Percentiles rank a stretch among this genome's conserved stretches.
phyloP scores from a whole-genome alignment of 2,113 vertebrate genomes.

The Entelurus aequoreus region DNA sequence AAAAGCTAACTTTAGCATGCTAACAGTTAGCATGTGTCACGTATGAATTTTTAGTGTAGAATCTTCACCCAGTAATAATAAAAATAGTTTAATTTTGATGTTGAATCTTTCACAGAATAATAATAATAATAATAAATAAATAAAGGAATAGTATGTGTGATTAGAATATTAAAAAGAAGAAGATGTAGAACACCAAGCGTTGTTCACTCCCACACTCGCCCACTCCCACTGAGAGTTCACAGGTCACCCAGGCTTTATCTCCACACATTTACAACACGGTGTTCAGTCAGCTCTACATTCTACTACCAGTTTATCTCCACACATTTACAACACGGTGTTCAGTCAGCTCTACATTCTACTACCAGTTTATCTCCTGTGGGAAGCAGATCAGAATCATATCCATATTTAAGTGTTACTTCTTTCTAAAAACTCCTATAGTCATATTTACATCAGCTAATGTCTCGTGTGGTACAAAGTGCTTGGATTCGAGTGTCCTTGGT shows the following conservation, averaged over 20 bases:
- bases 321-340: slow-evolving; percentile 20
- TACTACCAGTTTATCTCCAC: slow-evolving; percentile 10
- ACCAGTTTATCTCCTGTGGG: not conserved
- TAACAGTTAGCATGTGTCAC: too few relatives aligned
- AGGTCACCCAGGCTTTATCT: slow-evolving; percentile 41
- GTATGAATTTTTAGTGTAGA: too few relatives aligned
- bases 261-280: slow-evolving; percentile 25
- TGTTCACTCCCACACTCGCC: slow-evolving; percentile 41
- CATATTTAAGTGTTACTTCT: too few relatives aligned
- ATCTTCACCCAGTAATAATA: too few relatives aligned
- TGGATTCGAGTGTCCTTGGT: too few relatives aligned
- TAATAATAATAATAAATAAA: slow-evolving; percentile 19
- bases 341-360: not conserved
- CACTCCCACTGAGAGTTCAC: slow-evolving; percentile 39
- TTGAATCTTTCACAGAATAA: too few relatives aligned
- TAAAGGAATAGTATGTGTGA: not conserved
- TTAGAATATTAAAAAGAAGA: slow-evolving; percentile 11
- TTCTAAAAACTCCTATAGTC: too few relatives aligned
- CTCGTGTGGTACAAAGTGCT: too few relatives aligned
- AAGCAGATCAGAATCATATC: too few relatives aligned
- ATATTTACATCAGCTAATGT: too few relatives aligned
- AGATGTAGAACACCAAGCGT: slow-evolving; percentile 18
- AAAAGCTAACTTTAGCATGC: too few relatives aligned
- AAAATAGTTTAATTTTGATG: too few relatives aligned
- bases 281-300: not conserved